phyloP scores from a whole-genome alignment of 2,797 vertebrate genomes.

The Borostomias antarcticus region DNA sequence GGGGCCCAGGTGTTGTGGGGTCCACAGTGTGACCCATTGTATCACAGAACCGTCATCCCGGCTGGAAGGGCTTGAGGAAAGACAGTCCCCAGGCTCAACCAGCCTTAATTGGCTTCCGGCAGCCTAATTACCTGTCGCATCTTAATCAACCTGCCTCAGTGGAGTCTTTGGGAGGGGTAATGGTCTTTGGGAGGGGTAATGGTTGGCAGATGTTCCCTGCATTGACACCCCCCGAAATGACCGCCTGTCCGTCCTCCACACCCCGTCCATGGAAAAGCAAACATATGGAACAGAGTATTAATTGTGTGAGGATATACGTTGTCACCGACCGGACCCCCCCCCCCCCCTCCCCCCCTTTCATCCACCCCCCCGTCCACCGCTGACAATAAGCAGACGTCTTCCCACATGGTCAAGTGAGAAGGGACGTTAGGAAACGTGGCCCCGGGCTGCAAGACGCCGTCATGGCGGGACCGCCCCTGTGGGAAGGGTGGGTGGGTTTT shows the following conservation, averaged over 20 bases:
- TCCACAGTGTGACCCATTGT: too few relatives aligned
- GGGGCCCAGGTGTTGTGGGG: too few relatives aligned
- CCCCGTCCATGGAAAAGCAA: conserved; percentile 48
- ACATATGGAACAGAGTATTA: conserved; percentile 53
- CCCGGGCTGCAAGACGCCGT: conserved; percentile 1
- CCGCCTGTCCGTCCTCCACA: conserved; percentile 25
- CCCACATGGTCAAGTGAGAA: conserved; percentile 10
- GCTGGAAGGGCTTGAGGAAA: conserved; percentile 25
- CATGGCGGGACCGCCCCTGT: too few relatives aligned
- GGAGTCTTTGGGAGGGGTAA: conserved; percentile 31
- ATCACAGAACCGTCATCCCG: too few relatives aligned
- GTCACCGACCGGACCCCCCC: conserved; percentile 46
- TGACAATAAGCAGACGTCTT: conserved; percentile 3
- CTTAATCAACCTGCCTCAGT: conserved; percentile 56
- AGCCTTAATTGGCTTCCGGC: conserved; percentile 53
- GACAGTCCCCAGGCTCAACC: conserved; percentile 27
- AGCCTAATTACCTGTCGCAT: conserved; percentile 54
- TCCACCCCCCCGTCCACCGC: background rate
- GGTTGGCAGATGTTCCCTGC: conserved; percentile 46
- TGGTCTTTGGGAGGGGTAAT: conserved; percentile 41
- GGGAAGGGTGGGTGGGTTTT: too few relatives aligned
- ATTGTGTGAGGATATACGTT: conserved; percentile 65
- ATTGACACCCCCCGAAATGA: conserved; percentile 33
- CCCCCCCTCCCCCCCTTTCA: conserved; percentile 37
- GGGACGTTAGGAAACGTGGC: conserved; percentile 44